Conservation (phyloP, 2,113 vertebrate species). For the Oriolus oriolus region DNA sequence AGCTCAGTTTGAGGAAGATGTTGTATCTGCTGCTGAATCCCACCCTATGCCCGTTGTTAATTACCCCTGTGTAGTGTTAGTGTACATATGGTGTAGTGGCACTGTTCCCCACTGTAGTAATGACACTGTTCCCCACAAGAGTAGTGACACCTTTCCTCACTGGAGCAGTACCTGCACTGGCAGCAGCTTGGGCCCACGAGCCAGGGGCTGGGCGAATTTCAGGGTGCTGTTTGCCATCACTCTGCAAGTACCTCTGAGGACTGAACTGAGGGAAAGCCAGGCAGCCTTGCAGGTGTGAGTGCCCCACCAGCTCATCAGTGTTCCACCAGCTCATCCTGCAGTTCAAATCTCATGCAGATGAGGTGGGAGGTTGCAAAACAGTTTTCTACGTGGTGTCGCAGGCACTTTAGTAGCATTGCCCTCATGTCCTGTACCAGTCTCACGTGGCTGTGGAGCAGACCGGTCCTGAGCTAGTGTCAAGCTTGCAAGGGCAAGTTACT, state of each 20-base stretch:
- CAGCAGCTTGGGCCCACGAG: neutral
- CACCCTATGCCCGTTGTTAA: fast-evolving
- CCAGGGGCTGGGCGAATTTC: neutral
- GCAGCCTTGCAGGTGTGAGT: fast-evolving
- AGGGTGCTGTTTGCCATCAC: fast-evolving
- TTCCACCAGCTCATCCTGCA: neutral
- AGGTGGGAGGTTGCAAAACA: neutral
- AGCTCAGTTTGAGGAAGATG: neutral
- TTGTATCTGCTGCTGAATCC: neutral
- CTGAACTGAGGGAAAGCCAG: neutral
- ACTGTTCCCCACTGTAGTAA: neutral
- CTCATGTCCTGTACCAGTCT: neutral
- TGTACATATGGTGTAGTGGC: too few species aligned
- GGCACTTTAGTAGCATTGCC: fast-evolving
- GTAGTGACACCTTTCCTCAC: neutral
- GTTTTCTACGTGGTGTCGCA: fast-evolving
- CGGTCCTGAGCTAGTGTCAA: neutral
- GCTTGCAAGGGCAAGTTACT: neutral
- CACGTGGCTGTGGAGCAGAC: neutral
- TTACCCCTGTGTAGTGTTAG: too few species aligned
- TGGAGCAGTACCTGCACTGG: neutral
- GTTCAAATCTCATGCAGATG: fast-evolving
- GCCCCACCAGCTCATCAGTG: neutral
- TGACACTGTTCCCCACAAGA: neutral
- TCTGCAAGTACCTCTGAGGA: neutral